Evolutionary conservation across 2,113 vertebrate genomes (phyloP), one percentile per base, ranked within the genome.

Genomic region (Setophaga coronata): DNA sequence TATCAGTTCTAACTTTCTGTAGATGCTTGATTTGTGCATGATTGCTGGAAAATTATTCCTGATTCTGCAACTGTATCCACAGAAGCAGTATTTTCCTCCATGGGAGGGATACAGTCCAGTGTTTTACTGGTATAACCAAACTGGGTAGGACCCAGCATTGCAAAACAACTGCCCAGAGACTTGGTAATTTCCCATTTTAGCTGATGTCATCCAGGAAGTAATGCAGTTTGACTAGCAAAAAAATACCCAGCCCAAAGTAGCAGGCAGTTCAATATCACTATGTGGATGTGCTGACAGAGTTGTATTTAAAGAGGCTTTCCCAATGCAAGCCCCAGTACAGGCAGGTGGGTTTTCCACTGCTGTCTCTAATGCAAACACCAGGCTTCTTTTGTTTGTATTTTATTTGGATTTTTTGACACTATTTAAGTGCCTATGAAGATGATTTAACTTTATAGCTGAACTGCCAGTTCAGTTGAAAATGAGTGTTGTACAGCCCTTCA

Each of bases 161-260:
- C 45, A 88, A 72, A 94, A 82, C 48, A 82, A 88, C 54, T 54
- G 50, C 40, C 40, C 60, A 43, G 73, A 87, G 56, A 36, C 36
- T 56, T 34, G 4, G 2, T 88, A 70, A 38, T 31, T 6, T 3
- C 34, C 25, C 2, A 1, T 70, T 73, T 81, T 74, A 74, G 81
- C 64, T 93, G 64, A 93, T 67, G 56, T 71, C 65, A 93, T 84
- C 29, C 65, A 71, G 60, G 84, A 95, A 78, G 29, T 45, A 77
- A 89, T n/a, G 47, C 29, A 82, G 56, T 14, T 81, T 8, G 4
- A 31, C 40, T 25, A 71, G 33, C 0, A 16, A 25, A 43, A 47
- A 36, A 19, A 0, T 33, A 20, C 18, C 1, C 26, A 28, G 19
- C 18, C 15, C 12, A 31, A 64, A 43, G 9, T 3, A 25, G 48